Evolutionary conservation across 2,888 invertebrate genomes (phyloP), one percentile per base, ranked within the genome.

Genomic region (Encarsia formosa): DNA sequence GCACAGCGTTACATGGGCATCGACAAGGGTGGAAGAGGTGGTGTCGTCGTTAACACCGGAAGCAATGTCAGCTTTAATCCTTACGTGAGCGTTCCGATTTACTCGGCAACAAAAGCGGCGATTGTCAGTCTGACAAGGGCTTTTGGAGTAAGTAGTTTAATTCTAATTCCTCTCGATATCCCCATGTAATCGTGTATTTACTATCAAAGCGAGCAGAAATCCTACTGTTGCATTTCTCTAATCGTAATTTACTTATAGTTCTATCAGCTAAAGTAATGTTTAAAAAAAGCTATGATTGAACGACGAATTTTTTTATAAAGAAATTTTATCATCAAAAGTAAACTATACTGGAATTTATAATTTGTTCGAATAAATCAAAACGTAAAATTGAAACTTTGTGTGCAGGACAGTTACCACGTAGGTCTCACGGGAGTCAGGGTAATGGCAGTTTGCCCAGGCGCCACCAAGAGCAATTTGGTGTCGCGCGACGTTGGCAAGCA

Each of bases 41-140:
- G 88, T n/a, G 79, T 81, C 39, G 84, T 90, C 48, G 78, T 90
- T 39, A 88, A 88, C 73, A 84, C 85, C 4, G 86, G 88, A 2
- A 86, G 87, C 44, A 86, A 85, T 23, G 83, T 84, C 23, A 84
- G 86, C 66, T 76, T 79, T 35, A 78, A 78, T 56, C 87, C 87
- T 1, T 82, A 86, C 64, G 82, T 86, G 5, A 85, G 86, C 49
- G 81, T 85, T 23, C 87, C 88, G 2, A 86, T 87, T 61, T 87
- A 86, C 74, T 85, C 86, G 0, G 87, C 87, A 13, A 87, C 87
- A 15, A 87, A 87, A 69, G 86, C 86, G 65, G 87, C 87, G 1
- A 82, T 87, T 19, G 82, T 87, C 15, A 86, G 85, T 35, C 79
- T 87, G 52, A 86, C 86, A 3, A 79, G 86, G 61, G 83, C 86